Evolutionary conservation across 64 coral and sea anemone species (phyloP), one percentile per base, ranked within the genome.

Genomic region (Acropora tenuis): DNA sequence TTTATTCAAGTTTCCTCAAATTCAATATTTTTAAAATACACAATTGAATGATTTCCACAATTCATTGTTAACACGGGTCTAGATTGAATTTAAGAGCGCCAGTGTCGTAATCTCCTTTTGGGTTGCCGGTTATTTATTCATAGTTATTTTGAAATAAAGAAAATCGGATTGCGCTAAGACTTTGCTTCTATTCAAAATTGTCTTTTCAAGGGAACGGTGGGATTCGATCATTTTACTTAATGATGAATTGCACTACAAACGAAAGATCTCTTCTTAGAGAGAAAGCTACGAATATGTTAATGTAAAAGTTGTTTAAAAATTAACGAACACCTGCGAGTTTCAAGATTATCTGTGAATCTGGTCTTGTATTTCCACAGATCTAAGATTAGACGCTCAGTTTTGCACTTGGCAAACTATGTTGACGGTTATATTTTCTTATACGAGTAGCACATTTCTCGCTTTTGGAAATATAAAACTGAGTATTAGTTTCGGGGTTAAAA

Each of bases 241-340:
- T 63, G 59, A 9, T 30, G 60, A 6, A 43, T 2, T 67, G 68
- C 53, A 48, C 46, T 43, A 1, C 30, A 30, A 30, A 30, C 30
- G 42, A 83, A 12, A 45, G 11, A 43, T 13, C 4, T 40, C 41
- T 67, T 47, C 1, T 3, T 8, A 30, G 57, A 50, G 63, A 61
- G 59, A 65, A 82, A 19, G 63, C 63, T 82, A 50, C 42, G 16
- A 68, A 83, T 16, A 30, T 61, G 41, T 47, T 47, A 67, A 83
- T 83, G 68, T 67, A 67, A 66, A 30, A 41, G 40, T n/a, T 60
- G 55, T 83, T 83, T 83, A 83, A 83, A 83, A 83, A 67, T 83
- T 83, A 0, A 83, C 59, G 12, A 8, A 42, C 80, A 83, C 80
- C 80, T 83, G 80, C 16, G 42, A 83, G 58, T 10, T 42, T 44